Percentiles rank a stretch among this genome's conserved stretches.
These are phyloP conservation scores for Melanaphis sacchari DNA, from an alignment of 1,140 invertebrate species.

Conservation along the genomic window DNA sequence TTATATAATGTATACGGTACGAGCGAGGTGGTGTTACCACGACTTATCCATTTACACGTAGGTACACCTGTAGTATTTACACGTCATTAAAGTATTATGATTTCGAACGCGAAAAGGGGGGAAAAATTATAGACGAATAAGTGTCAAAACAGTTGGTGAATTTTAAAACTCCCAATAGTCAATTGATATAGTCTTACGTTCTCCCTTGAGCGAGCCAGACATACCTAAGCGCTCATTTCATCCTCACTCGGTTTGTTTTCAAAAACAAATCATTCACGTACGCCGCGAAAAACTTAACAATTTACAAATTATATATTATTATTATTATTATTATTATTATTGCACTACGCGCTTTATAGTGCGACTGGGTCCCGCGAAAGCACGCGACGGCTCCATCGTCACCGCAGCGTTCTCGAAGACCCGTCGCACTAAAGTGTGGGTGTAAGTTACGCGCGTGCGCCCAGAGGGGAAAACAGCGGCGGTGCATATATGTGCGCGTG, in stretches of 20 bases:
- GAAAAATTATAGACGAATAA: background rate
- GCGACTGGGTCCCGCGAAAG: background rate
- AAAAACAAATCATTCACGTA: background rate
- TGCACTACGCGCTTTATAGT: too few relatives aligned
- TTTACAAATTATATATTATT: too few relatives aligned
- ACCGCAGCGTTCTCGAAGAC: background rate
- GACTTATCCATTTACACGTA: background rate
- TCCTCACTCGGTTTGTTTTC: background rate
- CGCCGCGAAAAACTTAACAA: background rate
- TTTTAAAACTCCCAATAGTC: too few relatives aligned
- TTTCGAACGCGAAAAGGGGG: background rate
- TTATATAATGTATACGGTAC: too few relatives aligned
- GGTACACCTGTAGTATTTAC: background rate
- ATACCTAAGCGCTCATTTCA: too few relatives aligned
- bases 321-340: too few relatives aligned
- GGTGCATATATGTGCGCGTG: background rate
- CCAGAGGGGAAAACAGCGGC: background rate
- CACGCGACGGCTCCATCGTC: background rate
- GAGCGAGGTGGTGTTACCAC: too few relatives aligned
- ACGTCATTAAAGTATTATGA: background rate
- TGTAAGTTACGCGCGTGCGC: constrained; percentile 15
- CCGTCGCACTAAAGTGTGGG: constrained; percentile 45
- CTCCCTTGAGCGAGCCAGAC: too few relatives aligned
- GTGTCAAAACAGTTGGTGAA: background rate
- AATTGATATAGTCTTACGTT: too few relatives aligned